Evolutionary conservation across 2,113 vertebrate genomes (phyloP).

Genomic region (Syrrhaptes paradoxus): DNA sequence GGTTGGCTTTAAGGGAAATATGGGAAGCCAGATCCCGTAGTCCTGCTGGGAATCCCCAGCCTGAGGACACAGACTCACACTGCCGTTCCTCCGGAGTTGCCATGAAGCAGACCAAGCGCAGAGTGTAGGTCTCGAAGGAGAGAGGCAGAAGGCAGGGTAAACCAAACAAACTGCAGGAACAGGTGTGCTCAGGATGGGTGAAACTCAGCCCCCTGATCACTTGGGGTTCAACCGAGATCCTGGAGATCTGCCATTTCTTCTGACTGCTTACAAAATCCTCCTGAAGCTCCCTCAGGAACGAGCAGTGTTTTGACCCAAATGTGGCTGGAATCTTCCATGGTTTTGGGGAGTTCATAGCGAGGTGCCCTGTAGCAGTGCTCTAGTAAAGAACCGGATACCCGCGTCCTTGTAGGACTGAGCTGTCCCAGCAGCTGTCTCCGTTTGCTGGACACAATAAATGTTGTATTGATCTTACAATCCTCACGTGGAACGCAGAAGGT

Average conservation of each 20-base stretch:
- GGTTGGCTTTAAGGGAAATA: background rate
- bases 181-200: background rate
- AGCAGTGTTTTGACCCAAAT: background rate
- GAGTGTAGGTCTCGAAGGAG: background rate
- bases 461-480: background rate
- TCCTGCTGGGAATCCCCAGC: background rate
- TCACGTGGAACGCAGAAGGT: rapidly evolving
- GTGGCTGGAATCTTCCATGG: background rate
- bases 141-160: background rate
- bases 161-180: background rate
- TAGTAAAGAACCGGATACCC: background rate
- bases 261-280: background rate
- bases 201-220: background rate
- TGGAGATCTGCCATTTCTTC: background rate
- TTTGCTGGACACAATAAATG: background rate
- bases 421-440: background rate
- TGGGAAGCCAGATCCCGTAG: background rate
- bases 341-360: background rate
- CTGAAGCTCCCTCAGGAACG: background rate
- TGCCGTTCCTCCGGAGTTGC: background rate
- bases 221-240: background rate
- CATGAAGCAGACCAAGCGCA: background rate
- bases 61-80: background rate
- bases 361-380: background rate
- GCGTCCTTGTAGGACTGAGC: background rate